Conservation (phyloP, 2,113 vertebrate species). For the Nematolebias whitei region DNA sequence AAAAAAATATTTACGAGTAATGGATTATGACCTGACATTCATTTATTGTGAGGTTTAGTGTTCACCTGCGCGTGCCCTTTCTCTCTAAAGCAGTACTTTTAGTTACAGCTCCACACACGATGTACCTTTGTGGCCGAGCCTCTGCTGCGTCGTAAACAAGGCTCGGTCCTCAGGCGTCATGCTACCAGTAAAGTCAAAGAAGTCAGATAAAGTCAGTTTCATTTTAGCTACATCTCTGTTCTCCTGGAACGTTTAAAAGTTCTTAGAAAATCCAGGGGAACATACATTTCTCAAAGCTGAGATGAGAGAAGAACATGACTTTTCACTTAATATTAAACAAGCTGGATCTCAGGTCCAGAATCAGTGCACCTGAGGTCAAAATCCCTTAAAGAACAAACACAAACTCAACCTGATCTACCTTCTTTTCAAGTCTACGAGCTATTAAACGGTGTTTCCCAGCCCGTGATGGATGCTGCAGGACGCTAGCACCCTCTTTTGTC, state of each 20-base stretch:
- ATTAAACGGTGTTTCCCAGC: constrained; percentile 49
- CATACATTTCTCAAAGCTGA: constrained; percentile 14
- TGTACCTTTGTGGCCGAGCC: constrained; percentile 53
- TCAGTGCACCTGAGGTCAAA: constrained; percentile 57
- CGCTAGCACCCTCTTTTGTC: constrained; percentile 67
- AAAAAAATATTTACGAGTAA: constrained; percentile 42
- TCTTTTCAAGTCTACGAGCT: constrained; percentile 49
- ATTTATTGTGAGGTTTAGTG: constrained; percentile 56
- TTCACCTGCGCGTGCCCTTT: constrained; percentile 57
- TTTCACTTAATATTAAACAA: constrained; percentile 20
- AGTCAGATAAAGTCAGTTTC: constrained; percentile 45
- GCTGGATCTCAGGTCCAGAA: constrained; percentile 46
- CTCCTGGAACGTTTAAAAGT: constrained; percentile 17
- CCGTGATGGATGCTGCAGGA: constrained; percentile 53
- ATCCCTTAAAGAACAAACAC: constrained; percentile 47
- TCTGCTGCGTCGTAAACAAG: constrained; percentile 36
- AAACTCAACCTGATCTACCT: constrained; percentile 48
- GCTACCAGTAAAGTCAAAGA: constrained; percentile 37
- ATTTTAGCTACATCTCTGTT: constrained; percentile 40
- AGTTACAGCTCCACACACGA: constrained; percentile 51
- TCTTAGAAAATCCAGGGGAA: constrained; percentile 35
- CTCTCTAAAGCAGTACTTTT: constrained; percentile 34
- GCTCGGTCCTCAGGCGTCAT: constrained; percentile 45
- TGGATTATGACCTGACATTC: constrained; percentile 64
- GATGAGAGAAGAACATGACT: constrained; percentile 17